Conservation (phyloP, 2,113 vertebrate species). For the Emydocephalus ijimae region DNA sequence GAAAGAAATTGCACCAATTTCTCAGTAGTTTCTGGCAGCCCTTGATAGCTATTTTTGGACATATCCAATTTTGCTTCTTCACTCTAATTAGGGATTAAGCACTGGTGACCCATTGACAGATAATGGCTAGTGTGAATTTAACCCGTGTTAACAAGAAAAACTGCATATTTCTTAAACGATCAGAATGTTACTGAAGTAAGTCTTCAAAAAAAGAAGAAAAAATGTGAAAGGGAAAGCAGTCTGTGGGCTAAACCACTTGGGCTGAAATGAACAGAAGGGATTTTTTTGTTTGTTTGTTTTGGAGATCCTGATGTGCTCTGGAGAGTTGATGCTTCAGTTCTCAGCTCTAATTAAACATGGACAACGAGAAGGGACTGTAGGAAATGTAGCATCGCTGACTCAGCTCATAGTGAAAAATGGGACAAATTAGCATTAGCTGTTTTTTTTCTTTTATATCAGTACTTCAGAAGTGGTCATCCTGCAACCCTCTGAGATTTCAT, state of each 20-base stretch:
- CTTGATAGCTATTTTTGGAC: constrained; percentile 1
- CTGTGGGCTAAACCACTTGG: background rate
- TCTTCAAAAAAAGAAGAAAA: background rate
- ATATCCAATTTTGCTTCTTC: constrained; percentile 8
- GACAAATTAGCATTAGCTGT: background rate
- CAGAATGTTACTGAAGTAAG: background rate
- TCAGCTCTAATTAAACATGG: background rate
- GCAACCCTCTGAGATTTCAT: background rate
- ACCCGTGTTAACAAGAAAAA: background rate
- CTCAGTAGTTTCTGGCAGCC: background rate
- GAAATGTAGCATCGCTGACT: background rate
- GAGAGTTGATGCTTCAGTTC: background rate
- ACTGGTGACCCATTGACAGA: background rate
- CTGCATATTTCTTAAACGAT: background rate
- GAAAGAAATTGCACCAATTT: background rate
- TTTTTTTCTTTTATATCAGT: background rate
- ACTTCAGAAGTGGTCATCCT: background rate
- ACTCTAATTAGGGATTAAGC: constrained; percentile 3
- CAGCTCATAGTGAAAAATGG: background rate
- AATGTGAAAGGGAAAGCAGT: background rate
- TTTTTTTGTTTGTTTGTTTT: background rate
- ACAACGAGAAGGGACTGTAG: background rate
- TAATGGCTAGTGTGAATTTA: background rate
- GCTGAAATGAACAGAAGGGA: background rate
- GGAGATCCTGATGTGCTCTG: background rate